phyloP scores from a whole-genome alignment of 1,140 invertebrate genomes.

The Lasioglossum baleicum region DNA sequence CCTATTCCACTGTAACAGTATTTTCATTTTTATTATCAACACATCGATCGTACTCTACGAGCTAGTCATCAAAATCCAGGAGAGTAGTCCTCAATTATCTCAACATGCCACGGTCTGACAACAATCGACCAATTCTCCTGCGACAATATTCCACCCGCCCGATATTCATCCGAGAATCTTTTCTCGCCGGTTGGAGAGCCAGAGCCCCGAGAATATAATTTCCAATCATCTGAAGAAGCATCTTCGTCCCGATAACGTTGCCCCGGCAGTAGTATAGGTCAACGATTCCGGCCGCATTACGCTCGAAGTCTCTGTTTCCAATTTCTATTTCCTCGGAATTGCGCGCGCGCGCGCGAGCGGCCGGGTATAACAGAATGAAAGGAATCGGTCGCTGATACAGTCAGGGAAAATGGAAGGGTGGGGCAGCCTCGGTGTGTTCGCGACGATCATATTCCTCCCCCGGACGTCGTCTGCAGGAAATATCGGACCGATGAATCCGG shows the following conservation, averaged over 20 bases:
- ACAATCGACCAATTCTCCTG: no score
- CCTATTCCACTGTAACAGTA: no score
- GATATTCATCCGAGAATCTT: no score
- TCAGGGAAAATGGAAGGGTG: not conserved
- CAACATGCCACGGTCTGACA: no score
- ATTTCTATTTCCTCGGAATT: not conserved
- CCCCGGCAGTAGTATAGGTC: not conserved
- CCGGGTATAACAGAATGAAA: not conserved
- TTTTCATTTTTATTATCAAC: no score
- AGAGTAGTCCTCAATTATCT: no score
- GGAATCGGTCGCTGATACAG: not conserved
- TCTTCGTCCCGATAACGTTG: not conserved
- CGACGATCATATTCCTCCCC: not conserved
- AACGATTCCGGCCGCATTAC: not conserved
- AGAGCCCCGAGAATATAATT: no score
- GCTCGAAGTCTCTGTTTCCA: not conserved
- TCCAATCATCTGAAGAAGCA: not conserved
- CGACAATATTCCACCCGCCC: no score
- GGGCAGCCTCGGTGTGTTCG: no score
- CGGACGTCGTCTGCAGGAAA: not conserved
- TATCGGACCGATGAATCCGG: not conserved
- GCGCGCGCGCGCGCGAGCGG: not conserved
- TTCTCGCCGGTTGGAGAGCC: no score
- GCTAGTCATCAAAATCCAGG: no score
- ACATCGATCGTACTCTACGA: no score